These are phyloP conservation scores for Ochropleura leucogaster DNA, from an alignment of 2,888 invertebrate genomes.

Conservation along the genomic window DNA sequence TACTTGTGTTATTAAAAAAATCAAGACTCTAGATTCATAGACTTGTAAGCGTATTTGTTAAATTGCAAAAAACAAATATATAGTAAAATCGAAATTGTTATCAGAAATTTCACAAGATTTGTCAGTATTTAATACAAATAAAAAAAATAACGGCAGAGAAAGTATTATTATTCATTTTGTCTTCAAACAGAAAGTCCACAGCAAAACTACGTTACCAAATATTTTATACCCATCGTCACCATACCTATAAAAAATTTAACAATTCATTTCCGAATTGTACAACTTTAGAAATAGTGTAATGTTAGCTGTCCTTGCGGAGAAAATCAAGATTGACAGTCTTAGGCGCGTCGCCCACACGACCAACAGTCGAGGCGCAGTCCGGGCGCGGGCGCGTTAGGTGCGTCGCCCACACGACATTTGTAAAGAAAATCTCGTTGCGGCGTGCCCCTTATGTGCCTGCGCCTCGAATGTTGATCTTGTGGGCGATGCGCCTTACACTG, in stretches of 20 bases:
- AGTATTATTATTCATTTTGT: not conserved
- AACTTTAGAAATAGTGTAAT: not conserved
- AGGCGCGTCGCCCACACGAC: no score
- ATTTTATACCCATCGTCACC: conserved; percentile 60
- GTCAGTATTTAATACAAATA: not conserved
- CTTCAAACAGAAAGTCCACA: not conserved
- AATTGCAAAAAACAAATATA: not conserved
- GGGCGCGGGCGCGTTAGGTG: no score
- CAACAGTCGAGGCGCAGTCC: no score
- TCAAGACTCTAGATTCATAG: not conserved
- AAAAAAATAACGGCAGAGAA: not conserved
- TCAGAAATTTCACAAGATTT: no score
- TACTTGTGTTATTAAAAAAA: not conserved
- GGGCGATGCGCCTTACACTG: no score
- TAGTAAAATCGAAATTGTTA: not conserved
- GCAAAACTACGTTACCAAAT: conserved; percentile 50
- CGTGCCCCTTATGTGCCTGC: no score
- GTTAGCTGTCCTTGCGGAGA: not conserved
- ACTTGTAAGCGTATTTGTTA: not conserved
- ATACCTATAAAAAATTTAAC: conserved; percentile 55
- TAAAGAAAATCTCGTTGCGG: no score
- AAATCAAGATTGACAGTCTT: not conserved
- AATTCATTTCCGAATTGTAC: not conserved
- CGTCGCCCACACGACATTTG: no score
- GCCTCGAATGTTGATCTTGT: no score